Conservation (phyloP, 2,113 vertebrate species). For the Ivindomyrus marchei region DNA sequence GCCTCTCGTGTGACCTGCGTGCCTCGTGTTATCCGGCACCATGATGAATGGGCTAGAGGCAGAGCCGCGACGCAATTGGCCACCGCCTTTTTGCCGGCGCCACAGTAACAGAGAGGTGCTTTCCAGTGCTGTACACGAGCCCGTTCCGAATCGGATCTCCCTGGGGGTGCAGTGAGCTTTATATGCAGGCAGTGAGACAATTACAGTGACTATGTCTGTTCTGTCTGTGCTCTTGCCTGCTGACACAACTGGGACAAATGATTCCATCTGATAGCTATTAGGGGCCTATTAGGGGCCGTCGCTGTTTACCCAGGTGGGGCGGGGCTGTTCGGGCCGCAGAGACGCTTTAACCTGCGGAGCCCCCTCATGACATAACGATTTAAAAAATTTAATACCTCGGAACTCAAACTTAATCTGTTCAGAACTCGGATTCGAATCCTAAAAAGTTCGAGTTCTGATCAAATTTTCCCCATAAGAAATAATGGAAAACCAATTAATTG, state of each 20-base stretch:
- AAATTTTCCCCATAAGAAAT: no score
- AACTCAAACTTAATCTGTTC: no score
- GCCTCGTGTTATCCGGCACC: not conserved
- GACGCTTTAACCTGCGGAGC: not conserved
- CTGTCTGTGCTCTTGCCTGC: not conserved
- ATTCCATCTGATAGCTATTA: conserved; percentile 14
- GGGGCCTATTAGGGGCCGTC: not conserved
- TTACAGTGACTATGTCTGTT: conserved; percentile 11
- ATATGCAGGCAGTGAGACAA: not conserved
- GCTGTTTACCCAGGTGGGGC: not conserved
- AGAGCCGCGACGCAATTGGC: not conserved
- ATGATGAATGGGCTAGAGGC: not conserved
- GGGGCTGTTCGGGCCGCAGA: not conserved
- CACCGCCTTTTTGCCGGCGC: not conserved
- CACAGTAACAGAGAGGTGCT: not conserved
- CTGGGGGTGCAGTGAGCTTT: not conserved
- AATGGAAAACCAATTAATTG: no score
- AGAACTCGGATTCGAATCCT: no score
- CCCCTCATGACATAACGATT: not conserved
- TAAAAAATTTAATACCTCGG: not conserved
- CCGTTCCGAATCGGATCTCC: not conserved
- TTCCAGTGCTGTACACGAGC: not conserved
- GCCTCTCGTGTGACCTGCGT: not conserved
- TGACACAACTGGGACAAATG: not conserved
- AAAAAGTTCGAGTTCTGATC: no score